These are phyloP conservation scores for Ephestia elutella DNA, from an alignment of 1,140 invertebrate genomes.

Conservation along the genomic window DNA sequence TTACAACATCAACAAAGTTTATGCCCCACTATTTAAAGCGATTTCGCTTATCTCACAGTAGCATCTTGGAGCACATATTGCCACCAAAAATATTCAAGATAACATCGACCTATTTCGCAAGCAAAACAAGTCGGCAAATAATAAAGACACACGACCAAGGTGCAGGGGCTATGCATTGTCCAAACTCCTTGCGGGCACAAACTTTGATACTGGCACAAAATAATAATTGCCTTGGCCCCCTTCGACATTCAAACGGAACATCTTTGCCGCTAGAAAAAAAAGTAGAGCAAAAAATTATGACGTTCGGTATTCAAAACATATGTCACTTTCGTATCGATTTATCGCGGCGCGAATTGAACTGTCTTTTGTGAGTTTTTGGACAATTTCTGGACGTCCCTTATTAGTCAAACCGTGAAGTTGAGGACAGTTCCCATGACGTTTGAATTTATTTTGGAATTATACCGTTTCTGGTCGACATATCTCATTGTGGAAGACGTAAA, in stretches of 20 bases:
- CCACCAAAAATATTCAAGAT: slow-evolving; percentile 2
- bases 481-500: slow-evolving; percentile 29
- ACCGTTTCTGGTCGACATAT: slow-evolving; percentile 43
- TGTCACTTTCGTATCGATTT: slow-evolving; percentile 63
- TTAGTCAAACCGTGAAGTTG: slow-evolving; percentile 55
- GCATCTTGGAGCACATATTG: background rate
- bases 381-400: slow-evolving; percentile 41
- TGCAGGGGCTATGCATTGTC: slow-evolving; percentile 43
- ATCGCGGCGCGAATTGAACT: slow-evolving; percentile 52
- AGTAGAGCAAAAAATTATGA: slow-evolving; percentile 38
- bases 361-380: slow-evolving; percentile 38
- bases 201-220: slow-evolving; percentile 41
- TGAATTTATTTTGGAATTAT: slow-evolving; percentile 54
- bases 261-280: slow-evolving; percentile 18
- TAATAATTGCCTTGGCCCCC: slow-evolving; percentile 62
- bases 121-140: slow-evolving; percentile 42
- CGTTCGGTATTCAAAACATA: slow-evolving; percentile 66
- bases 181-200: slow-evolving; percentile 44
- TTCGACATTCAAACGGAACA: slow-evolving; percentile 23
- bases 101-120: slow-evolving; percentile 23
- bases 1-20: background rate
- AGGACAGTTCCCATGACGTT: slow-evolving; percentile 66
- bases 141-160: slow-evolving; percentile 54
- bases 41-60: background rate
- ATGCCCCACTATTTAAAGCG: background rate